Conservation (phyloP, 1,140 invertebrate species). For the Papilio polyxenes region DNA sequence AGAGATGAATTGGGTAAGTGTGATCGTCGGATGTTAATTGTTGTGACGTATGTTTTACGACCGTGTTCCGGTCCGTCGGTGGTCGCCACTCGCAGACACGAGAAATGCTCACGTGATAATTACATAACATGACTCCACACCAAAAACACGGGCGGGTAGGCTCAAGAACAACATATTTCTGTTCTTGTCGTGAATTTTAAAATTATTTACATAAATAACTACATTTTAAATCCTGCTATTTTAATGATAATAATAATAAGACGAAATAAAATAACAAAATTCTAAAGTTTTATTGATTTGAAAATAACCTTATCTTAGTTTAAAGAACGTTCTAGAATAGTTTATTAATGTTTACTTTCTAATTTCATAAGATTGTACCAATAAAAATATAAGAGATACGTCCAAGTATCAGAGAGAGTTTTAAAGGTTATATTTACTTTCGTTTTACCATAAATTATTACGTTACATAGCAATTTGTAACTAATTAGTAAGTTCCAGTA, state of each 20-base stretch:
- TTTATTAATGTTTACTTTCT: neutral
- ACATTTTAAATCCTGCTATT: too few species aligned
- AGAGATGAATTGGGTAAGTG: too few species aligned
- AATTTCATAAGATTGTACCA: neutral
- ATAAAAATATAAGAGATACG: neutral
- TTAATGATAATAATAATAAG: too few species aligned
- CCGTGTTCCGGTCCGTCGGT: neutral
- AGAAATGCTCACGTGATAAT: neutral
- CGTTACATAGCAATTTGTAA: neutral
- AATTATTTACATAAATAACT: neutral
- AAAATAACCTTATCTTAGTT: neutral
- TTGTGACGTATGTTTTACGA: neutral
- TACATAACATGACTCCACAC: neutral
- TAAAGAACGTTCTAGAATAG: neutral
- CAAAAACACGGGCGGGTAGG: neutral
- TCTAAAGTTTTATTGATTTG: too few species aligned
- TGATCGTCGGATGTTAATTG: neutral
- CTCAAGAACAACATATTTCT: too few species aligned
- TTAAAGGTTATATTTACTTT: neutral
- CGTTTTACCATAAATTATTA: conserved; percentile 1
- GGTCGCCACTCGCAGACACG: neutral
- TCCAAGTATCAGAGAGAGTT: neutral
- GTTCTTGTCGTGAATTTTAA: neutral
- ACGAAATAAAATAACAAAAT: too few species aligned
- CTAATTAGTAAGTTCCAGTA: neutral